Conservation (phyloP, 2,797 vertebrate species). For the Micromesistius poutassou region DNA sequence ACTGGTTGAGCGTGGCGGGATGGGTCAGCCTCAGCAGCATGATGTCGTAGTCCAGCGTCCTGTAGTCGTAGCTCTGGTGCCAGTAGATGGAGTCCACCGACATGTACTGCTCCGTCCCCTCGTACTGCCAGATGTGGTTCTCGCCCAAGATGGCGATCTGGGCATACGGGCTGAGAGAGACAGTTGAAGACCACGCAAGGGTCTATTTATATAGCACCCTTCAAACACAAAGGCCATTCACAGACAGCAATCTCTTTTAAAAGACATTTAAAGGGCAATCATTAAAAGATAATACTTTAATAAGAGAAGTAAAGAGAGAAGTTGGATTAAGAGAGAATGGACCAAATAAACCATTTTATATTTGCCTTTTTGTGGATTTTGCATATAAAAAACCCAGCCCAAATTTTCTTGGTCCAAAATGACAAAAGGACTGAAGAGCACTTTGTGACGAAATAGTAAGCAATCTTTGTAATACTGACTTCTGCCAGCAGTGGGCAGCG, state of each 20-base stretch:
- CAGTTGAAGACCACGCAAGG: background rate
- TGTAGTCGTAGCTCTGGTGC: slow-evolving; percentile 68
- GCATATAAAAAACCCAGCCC: background rate
- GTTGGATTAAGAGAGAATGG: background rate
- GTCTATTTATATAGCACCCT: background rate
- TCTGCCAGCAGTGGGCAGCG: slow-evolving; percentile 74
- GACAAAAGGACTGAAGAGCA: background rate
- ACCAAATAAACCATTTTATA: background rate
- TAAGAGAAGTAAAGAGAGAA: background rate
- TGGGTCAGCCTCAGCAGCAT: slow-evolving; percentile 73
- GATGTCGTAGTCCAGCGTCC: slow-evolving; percentile 72
- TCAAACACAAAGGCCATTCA: background rate
- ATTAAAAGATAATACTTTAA: background rate
- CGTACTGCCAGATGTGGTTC: slow-evolving; percentile 67
- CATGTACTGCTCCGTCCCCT: slow-evolving; percentile 71
- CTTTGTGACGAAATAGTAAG: background rate
- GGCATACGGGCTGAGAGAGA: slow-evolving; percentile 48
- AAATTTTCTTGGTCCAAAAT: background rate
- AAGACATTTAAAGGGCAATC: background rate
- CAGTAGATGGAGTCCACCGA: slow-evolving; percentile 71
- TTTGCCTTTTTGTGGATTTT: background rate
- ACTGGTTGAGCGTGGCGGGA: slow-evolving; percentile 47
- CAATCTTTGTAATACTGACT: slow-evolving; percentile 52
- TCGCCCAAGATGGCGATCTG: slow-evolving; percentile 67
- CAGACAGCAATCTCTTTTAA: background rate